phyloP scores from a whole-genome alignment of 2,113 vertebrate species.

The Mus spicilegus region DNA sequence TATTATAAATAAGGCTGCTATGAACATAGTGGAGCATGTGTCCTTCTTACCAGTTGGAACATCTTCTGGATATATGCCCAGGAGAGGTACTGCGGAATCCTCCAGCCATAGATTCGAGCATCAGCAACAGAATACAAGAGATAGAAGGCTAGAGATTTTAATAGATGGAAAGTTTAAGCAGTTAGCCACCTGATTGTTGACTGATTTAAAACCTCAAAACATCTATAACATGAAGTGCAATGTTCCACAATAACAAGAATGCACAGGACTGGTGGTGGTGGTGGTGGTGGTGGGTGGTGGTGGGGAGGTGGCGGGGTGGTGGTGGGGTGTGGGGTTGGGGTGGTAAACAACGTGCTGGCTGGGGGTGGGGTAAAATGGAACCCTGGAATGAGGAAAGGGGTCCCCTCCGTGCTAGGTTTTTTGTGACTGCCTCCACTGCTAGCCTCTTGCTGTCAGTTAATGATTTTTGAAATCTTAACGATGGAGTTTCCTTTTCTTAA shows the following conservation, averaged over 20 bases:
- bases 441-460: constrained; percentile 34
- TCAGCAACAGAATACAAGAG: constrained; percentile 31
- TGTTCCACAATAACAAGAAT: not conserved
- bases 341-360: not conserved
- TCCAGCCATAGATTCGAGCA: no score
- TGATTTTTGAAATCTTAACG: constrained; percentile 53
- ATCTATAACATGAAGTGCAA: not conserved
- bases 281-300: not conserved
- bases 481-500: constrained; percentile 51
- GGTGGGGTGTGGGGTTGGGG: not conserved
- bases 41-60: no score
- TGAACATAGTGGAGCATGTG: no score
- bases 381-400: not conserved
- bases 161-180: not conserved
- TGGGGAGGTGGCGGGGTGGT: not conserved
- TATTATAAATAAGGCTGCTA: no score
- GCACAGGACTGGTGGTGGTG: no score
- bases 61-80: no score
- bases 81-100: no score
- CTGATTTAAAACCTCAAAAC: constrained; percentile 5
- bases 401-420: not conserved
- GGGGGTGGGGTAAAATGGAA: not conserved
- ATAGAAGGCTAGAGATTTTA: constrained; percentile 40
- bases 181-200: not conserved
- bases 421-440: not conserved